Evolutionary conservation across 2,797 vertebrate species (phyloP), one percentile per base, ranked within the genome.

Genomic region (Leptodactylus fallax): DNA sequence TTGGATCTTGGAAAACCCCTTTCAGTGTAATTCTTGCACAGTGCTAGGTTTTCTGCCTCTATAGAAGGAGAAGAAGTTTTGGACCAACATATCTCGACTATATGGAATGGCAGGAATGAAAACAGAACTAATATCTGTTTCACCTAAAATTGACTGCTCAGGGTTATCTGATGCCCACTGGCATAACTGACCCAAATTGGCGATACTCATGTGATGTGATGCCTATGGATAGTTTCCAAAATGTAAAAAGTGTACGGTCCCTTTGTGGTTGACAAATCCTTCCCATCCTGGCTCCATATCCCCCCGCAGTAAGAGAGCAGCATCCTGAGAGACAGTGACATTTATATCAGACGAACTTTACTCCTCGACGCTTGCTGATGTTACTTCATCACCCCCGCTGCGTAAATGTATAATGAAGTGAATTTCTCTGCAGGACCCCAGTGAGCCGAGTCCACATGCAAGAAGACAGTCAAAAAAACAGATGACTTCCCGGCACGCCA

Each of bases 401-500:
- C 13, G 69, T 58, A 55, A 74, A 74, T 74, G 82, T 84, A 56
- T 77, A 49, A 78, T 53, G 47, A 36, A 85, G 84, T 79, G 47
- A 79, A 49, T 49, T 36, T 65, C 60, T 79, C 84, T 23, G 23
- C 72, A 53, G 23, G 84, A 67, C 74, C 60, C 58, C 84, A 21
- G 58, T 53, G 45, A 53, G 72, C 72, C 3, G 19, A 85, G 74
- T 61, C 58, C 67, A 51, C 74, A 36, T 55, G n/a, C 23, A 67
- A 79, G 56, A 47, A 25, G 60, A 85, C 45, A 78, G 74, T 56
- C 74, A 21, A 14, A 23, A 81, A 36, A 85, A 51, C 84, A 85
- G 84, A 78, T 67, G 84, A 85, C 84, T 85, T 65, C 74, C 49
- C 63, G 53, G 45, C n/a, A 53, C 25, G 84, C 84, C 84, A 85